Evolutionary conservation across 2,888 invertebrate species (phyloP), one percentile per base, ranked within the genome.

Genomic region (Aporophyla nigra): DNA sequence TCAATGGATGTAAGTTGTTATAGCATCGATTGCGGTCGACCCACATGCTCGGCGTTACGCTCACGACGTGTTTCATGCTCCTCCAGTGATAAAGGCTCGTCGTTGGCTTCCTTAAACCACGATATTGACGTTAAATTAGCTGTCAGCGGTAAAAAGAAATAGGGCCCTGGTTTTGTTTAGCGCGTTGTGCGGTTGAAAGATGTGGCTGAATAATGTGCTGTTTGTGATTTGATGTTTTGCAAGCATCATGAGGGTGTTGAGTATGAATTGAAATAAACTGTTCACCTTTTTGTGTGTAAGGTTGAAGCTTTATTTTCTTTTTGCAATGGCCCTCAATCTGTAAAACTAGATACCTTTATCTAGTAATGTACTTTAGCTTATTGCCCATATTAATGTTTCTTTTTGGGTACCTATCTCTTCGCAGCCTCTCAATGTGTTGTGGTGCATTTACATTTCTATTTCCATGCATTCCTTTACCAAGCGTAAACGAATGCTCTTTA

Each of bases 21-120:
- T 87, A 89, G 88, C 87, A 85, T 86, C 80, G 84, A 87, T 87
- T 86, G 84, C 87, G 84, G 84, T 84, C 85, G 89, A 88, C 89
- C 90, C 86, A 90, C 84, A 87, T 91, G 87, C 83, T 89, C 86
- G 84, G 65, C 84, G 86, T 87, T 86, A 86, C 85, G 78, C 83
- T 87, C 83, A 87, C 82, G 82, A 80, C 71, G 82, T 85, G 80
- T 84, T 85, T 87, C 87, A 88, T 85, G 79, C 82, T 79, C 67
- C 70, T 80, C 56, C 71, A 83, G 83, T 86, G 83, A 86, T 88
- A 86, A 83, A 89, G 83, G 71, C 77, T 75, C 72, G 74, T 77
- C 78, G 76, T 76, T 63, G 62, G 74, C 78, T 83, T 84, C 84
- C 82, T 87, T 79, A 75, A 80, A 80, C 85, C 80, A 79, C 83